A percentile compares a stretch with the other conserved stretches of the same genome.
Conservation (phyloP, 2,888 invertebrate species). For the Amorpha juglandis region DNA sequence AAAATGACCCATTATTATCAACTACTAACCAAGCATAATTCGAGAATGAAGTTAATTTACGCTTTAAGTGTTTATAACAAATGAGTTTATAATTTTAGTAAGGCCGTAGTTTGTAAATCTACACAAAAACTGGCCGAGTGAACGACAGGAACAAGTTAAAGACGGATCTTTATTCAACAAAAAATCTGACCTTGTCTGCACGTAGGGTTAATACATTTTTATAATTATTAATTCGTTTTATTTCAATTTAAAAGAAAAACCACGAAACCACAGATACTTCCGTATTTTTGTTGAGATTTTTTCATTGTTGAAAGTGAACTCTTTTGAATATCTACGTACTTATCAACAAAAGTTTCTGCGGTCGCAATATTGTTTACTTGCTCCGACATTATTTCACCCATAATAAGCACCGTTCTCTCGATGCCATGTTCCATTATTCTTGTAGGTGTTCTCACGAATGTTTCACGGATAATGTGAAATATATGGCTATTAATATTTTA, state of each 20-base stretch:
- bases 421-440: slow-evolving; percentile 33
- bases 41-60: background rate
- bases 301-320: slow-evolving; percentile 45
- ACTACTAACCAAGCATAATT: background rate
- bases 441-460: slow-evolving; percentile 39
- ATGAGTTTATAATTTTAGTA: slow-evolving; percentile 2
- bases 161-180: slow-evolving; percentile 35
- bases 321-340: slow-evolving; percentile 35
- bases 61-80: background rate
- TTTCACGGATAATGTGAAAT: slow-evolving; percentile 26
- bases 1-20: background rate
- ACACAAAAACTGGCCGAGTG: slow-evolving; percentile 24
- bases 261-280: slow-evolving; percentile 67
- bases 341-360: slow-evolving; percentile 32
- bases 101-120: slow-evolving; percentile 8
- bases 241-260: slow-evolving; percentile 56
- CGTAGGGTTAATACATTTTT: slow-evolving; percentile 46
- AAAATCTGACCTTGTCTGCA: slow-evolving; percentile 41
- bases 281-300: slow-evolving; percentile 70
- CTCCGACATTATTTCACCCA: slow-evolving; percentile 29
- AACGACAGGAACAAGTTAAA: slow-evolving; percentile 15
- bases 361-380: slow-evolving; percentile 19
- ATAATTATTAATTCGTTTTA: slow-evolving; percentile 45
- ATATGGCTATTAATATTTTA: slow-evolving; percentile 24
- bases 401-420: slow-evolving; percentile 35